These are phyloP conservation scores for Trichogramma pretiosum DNA, from an alignment of 1,140 invertebrate genomes.

Conservation along the genomic window DNA sequence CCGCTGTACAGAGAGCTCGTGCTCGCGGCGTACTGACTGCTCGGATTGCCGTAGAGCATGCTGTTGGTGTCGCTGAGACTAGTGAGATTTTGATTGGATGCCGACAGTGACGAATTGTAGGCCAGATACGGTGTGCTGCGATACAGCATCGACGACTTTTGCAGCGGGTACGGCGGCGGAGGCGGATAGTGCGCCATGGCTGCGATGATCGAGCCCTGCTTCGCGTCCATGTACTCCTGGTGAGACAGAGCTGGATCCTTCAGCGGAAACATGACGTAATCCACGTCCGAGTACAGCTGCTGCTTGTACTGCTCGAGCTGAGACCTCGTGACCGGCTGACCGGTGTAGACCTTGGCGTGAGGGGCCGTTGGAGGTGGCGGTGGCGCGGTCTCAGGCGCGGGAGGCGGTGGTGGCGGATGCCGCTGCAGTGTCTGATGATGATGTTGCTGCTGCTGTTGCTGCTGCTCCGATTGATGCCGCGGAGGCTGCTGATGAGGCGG, in stretches of 20 bases:
- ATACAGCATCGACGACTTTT: conserved; percentile 63
- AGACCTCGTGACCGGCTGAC: conserved; percentile 62
- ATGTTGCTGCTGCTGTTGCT: conserved; percentile 24
- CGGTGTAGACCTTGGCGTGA: conserved; percentile 52
- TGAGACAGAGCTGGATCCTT: conserved; percentile 81
- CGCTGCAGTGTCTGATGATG: conserved; percentile 27
- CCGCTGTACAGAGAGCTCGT: conserved; percentile 46
- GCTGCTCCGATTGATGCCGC: conserved; percentile 50
- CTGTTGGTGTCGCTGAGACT: conserved; percentile 29
- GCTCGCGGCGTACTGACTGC: conserved; percentile 39
- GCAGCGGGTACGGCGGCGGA: conserved; percentile 46
- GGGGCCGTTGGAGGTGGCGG: conserved; percentile 51
- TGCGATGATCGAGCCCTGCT: conserved; percentile 59
- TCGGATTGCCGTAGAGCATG: conserved; percentile 30
- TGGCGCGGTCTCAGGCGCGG: conserved; percentile 40
- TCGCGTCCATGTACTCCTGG: conserved; percentile 82
- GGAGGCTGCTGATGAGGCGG: conserved; percentile 46
- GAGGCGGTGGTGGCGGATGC: conserved; percentile 48
- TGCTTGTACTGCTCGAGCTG: conserved; percentile 78
- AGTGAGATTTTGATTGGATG: conserved; percentile 64
- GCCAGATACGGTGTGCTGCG: conserved; percentile 69
- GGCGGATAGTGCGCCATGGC: conserved; percentile 52
- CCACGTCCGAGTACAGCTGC: conserved; percentile 78
- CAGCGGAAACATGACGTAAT: conserved; percentile 81
- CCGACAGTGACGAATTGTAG: conserved; percentile 53